A percentile compares a stretch with the other conserved stretches of the same genome.
Conservation (phyloP, 2,113 vertebrate species). For the Aramus guarauna region DNA sequence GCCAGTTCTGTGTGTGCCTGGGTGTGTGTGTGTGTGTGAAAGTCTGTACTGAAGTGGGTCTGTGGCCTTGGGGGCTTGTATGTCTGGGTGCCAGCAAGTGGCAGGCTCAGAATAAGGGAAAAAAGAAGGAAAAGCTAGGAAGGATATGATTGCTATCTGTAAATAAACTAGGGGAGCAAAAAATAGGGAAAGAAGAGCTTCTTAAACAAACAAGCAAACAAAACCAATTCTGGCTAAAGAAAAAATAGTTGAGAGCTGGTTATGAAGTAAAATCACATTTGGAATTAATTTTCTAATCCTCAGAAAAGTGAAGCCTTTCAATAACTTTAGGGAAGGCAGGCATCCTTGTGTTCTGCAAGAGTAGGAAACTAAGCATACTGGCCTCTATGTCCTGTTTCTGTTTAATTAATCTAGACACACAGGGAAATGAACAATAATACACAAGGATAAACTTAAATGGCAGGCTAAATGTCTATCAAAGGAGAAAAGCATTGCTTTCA, state of each 20-base stretch:
- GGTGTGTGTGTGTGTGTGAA: rapidly evolving
- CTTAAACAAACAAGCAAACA: background rate
- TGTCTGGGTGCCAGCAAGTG: background rate
- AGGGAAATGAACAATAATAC: background rate
- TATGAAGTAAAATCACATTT: background rate
- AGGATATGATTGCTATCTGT: background rate
- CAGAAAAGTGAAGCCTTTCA: background rate
- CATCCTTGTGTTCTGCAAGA: background rate
- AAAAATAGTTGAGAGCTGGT: background rate
- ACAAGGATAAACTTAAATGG: background rate
- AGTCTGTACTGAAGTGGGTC: background rate
- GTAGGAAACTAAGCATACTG: background rate
- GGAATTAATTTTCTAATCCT: background rate
- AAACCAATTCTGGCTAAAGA: background rate
- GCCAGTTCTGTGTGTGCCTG: rapidly evolving
- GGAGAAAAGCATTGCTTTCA: background rate
- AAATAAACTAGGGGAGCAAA: background rate
- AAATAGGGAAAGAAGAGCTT: background rate
- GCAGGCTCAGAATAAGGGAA: background rate
- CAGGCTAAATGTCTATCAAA: background rate
- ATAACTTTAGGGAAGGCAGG: background rate
- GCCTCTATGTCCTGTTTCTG: background rate
- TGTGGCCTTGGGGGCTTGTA: background rate
- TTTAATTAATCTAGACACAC: background rate
- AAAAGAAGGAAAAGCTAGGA: background rate